A percentile compares a stretch with the other conserved stretches of the same genome.
phyloP scores from a whole-genome alignment of 1,140 invertebrate species.

The Panagrolaimus sp. region DNA sequence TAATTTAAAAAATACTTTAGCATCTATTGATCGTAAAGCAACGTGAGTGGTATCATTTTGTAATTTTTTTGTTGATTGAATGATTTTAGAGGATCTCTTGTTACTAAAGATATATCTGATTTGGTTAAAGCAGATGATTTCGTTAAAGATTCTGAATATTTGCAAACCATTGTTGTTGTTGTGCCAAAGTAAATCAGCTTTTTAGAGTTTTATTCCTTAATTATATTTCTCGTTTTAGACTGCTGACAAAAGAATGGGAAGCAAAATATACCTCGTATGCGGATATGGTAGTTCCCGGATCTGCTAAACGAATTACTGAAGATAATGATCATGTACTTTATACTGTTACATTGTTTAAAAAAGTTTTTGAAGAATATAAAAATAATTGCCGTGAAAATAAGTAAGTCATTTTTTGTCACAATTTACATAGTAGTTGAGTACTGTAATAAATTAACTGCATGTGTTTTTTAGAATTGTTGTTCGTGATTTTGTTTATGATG shows the following conservation, averaged over 20 bases:
- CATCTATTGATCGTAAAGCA: slow-evolving; percentile 95
- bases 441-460: too few species aligned
- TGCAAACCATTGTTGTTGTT: slow-evolving; percentile 90
- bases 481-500: slow-evolving; percentile 94
- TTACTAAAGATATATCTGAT: slow-evolving; percentile 90
- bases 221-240: too few species aligned
- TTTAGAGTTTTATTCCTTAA: too few species aligned
- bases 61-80: too few species aligned
- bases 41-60: too few species aligned
- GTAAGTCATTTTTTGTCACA: too few species aligned
- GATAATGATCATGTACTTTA: slow-evolving; percentile 90
- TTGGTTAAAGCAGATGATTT: slow-evolving; percentile 98
- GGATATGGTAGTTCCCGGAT: slow-evolving; percentile 94
- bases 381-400: slow-evolving; percentile 89
- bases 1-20: slow-evolving; percentile 86
- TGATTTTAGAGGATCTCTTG: slow-evolving; percentile 84
- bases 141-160: slow-evolving; percentile 93
- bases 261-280: slow-evolving; percentile 85
- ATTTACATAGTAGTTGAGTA: too few species aligned
- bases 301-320: slow-evolving; percentile 74
- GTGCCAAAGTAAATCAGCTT: slow-evolving; percentile 94
- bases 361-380: slow-evolving; percentile 95
- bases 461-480: too few species aligned
- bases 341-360: slow-evolving; percentile 92
- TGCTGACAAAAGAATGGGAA: slow-evolving; percentile 80